These are phyloP conservation scores for Drosophila cardini DNA, from an alignment of 1,140 invertebrate genomes.

Conservation along the genomic window DNA sequence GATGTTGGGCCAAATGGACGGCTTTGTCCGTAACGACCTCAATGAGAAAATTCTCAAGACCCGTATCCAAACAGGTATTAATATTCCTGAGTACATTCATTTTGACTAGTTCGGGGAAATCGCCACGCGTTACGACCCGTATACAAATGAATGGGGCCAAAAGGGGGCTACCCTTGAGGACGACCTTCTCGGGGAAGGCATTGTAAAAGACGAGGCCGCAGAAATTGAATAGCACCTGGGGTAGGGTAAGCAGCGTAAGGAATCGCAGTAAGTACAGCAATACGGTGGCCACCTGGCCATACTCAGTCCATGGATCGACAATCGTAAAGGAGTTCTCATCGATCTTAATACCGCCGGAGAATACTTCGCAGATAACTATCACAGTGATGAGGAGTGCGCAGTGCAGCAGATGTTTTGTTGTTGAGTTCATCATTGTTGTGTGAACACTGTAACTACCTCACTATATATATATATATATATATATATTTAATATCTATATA, in stretches of 20 bases:
- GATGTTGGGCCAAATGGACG: conserved; percentile 90
- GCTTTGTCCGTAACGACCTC: conserved; percentile 98
- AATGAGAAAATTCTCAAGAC: conserved; percentile 98
- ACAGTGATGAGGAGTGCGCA: conserved; percentile 90
- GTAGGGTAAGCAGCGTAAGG: conserved; percentile 94
- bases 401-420: conserved; percentile 91
- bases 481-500: conserved; percentile 4
- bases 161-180: conserved; percentile 94
- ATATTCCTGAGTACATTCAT: conserved; percentile 96
- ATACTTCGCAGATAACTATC: conserved; percentile 91
- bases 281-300: conserved; percentile 90
- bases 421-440: conserved; percentile 86
- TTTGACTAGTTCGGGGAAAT: conserved; percentile 96
- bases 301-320: conserved; percentile 92
- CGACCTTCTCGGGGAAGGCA: conserved; percentile 96
- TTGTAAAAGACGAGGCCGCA: conserved; percentile 96
- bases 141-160: conserved; percentile 98
- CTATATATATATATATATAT: background rate
- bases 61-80: conserved; percentile 94
- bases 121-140: conserved; percentile 96
- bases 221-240: conserved; percentile 96
- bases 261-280: conserved; percentile 92
- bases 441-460: conserved; percentile 11
- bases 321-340: conserved; percentile 86
- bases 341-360: conserved; percentile 91